phyloP scores from a whole-genome alignment of 2,888 invertebrate genomes.

The Philaethria dido region DNA sequence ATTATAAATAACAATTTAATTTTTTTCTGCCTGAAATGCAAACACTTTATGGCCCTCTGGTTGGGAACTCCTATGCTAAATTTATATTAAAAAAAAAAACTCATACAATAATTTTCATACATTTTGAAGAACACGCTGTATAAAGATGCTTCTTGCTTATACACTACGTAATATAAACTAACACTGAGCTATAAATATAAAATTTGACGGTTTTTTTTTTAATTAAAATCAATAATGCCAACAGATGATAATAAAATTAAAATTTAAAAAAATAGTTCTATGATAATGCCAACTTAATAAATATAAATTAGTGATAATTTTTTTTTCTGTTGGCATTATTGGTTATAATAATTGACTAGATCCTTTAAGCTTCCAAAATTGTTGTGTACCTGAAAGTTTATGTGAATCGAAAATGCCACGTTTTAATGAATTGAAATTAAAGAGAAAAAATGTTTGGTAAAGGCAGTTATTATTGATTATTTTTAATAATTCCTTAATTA shows the following conservation, averaged over 20 bases:
- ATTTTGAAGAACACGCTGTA: conserved; percentile 1
- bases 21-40: no score
- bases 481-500: not conserved
- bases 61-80: no score
- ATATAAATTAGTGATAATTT: not conserved
- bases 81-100: not conserved
- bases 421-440: not conserved
- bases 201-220: not conserved
- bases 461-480: not conserved
- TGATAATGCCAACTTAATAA: conserved; percentile 1
- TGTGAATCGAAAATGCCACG: not conserved
- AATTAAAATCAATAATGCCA: not conserved
- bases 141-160: conserved; percentile 15
- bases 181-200: not conserved
- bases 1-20: no score
- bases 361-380: conserved; percentile 10
- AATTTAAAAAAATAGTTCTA: not conserved
- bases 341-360: not conserved
- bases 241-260: no score
- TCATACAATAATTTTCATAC: not conserved
- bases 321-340: not conserved
- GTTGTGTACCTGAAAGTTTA: conserved; percentile 18
- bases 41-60: no score
- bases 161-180: not conserved
- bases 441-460: not conserved